Percentiles rank a stretch among this genome's conserved stretches.
phyloP scores from a whole-genome alignment of 2,888 invertebrate genomes.

The Amiota mariae region DNA sequence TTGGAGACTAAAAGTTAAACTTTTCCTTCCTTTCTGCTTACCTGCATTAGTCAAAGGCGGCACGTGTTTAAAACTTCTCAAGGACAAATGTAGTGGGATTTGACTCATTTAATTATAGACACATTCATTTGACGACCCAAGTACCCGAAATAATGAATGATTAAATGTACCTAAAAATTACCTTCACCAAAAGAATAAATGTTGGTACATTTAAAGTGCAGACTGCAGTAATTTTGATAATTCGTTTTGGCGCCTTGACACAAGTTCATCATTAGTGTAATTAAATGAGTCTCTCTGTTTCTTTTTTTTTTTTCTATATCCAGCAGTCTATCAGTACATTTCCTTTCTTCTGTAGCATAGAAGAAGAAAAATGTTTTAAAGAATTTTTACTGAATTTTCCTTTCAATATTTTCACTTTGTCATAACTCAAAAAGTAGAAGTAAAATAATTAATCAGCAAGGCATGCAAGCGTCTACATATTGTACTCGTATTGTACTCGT shows the following conservation, averaged over 20 bases:
- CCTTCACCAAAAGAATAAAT: not conserved
- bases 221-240: too few relatives aligned
- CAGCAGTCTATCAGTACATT: too few relatives aligned
- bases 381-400: slow-evolving; percentile 32
- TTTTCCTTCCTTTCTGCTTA: not conserved
- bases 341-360: too few relatives aligned
- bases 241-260: not conserved
- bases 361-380: slow-evolving; percentile 60
- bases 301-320: not conserved
- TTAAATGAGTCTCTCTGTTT: slow-evolving; percentile 53
- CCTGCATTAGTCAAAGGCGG: not conserved
- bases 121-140: not conserved
- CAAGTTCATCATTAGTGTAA: slow-evolving; percentile 61
- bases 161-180: not conserved
- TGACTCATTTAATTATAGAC: slow-evolving; percentile 12
- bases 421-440: slow-evolving; percentile 46
- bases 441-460: slow-evolving; percentile 63
- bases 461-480: slow-evolving; percentile 50
- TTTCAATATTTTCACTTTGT: slow-evolving; percentile 34
- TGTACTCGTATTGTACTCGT: too few relatives aligned
- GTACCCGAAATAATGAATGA: too few relatives aligned
- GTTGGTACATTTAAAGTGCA: too few relatives aligned
- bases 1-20: not conserved
- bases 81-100: not conserved
- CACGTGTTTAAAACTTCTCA: not conserved